Base-by-base conservation (phyloP, 2,797 vertebrate genomes). In the Macropodus opercularis region DNA sequence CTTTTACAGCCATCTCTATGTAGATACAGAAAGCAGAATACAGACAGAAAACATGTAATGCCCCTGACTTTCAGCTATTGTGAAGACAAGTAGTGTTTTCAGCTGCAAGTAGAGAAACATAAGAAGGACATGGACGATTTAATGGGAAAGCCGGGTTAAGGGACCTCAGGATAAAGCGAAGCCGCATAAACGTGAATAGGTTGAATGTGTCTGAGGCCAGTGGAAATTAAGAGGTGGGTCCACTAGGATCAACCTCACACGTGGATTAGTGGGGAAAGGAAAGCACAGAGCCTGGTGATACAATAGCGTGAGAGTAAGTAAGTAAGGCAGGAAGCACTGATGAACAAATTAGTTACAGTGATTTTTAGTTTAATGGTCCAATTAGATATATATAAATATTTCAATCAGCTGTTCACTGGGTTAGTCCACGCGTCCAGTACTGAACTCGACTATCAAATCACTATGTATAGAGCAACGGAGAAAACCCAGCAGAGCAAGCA, bases 401-500 rank as follows among this genome's bases (percentile, higher is more conserved):
- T n/a, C n/a, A n/a, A n/a, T n/a, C n/a, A 22, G 49, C 26, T 14
- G 31, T 36, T 54, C 23, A 21, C 24, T 34, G 23, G 35, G n/a
- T n/a, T n/a, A n/a, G n/a, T n/a, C n/a, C n/a, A n/a, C n/a, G n/a
- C n/a, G n/a, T n/a, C n/a, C n/a, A n/a, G n/a, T n/a, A n/a, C n/a
- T n/a, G n/a, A n/a, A n/a, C n/a, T n/a, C n/a, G n/a, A n/a, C n/a
- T n/a, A n/a, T n/a, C n/a, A n/a, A n/a, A n/a, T n/a, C n/a, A n/a
- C n/a, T n/a, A n/a, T n/a, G n/a, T n/a, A n/a, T n/a, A n/a, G n/a
- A n/a, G n/a, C n/a, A n/a, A n/a, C n/a, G n/a, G n/a, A 41, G 65
- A 68, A 74, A 63, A 64, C 63, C 24, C 23, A 79, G 79, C 73
- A 64, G 55, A 3, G 64, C 75, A 71, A 79, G 83, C 80, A 84